A percentile compares a stretch with the other conserved stretches of the same genome.
Evolutionary conservation across 1,140 invertebrate genomes (phyloP).

Genomic region (Neodiprion fabricii): DNA sequence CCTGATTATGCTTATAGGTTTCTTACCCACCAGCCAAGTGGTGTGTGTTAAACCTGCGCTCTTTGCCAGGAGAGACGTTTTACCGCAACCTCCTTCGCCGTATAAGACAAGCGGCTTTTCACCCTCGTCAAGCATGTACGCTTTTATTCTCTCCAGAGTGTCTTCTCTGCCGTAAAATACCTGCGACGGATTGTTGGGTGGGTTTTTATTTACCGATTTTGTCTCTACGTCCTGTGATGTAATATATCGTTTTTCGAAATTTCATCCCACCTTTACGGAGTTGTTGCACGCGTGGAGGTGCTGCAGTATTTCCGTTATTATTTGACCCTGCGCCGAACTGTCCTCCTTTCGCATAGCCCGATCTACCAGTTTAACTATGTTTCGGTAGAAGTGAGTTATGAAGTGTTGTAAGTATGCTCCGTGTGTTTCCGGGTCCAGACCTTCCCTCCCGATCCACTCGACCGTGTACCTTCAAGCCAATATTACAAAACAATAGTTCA

Average conservation of each 20-base stretch:
- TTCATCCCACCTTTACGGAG: constrained; percentile 77
- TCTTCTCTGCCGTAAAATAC: constrained; percentile 95
- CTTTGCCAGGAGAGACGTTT: constrained; percentile 95
- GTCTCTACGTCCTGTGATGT: background rate
- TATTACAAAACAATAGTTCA: constrained; percentile 14
- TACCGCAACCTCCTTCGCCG: constrained; percentile 96
- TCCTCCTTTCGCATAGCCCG: constrained; percentile 95
- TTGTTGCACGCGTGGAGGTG: constrained; percentile 97
- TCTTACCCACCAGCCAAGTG: constrained; percentile 75
- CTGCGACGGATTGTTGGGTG: constrained; percentile 43
- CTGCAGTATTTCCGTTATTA: constrained; percentile 95
- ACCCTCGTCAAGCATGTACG: constrained; percentile 85
- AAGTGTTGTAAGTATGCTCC: constrained; percentile 95
- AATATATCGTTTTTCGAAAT: background rate
- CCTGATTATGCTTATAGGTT: constrained; percentile 87
- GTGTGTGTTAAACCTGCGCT: constrained; percentile 79
- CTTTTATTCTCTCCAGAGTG: constrained; percentile 80
- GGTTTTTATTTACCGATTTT: background rate
- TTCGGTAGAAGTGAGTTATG: constrained; percentile 93
- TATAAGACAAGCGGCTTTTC: constrained; percentile 93
- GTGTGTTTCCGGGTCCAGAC: constrained; percentile 91
- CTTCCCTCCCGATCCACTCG: constrained; percentile 96
- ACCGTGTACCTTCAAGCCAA: constrained; percentile 80
- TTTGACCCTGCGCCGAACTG: constrained; percentile 90
- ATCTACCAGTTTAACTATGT: constrained; percentile 91